A percentile compares a stretch with the other conserved stretches of the same genome.
phyloP scores from a whole-genome alignment of 2,797 vertebrate genomes.

The Brachyrhaphis roseni region DNA sequence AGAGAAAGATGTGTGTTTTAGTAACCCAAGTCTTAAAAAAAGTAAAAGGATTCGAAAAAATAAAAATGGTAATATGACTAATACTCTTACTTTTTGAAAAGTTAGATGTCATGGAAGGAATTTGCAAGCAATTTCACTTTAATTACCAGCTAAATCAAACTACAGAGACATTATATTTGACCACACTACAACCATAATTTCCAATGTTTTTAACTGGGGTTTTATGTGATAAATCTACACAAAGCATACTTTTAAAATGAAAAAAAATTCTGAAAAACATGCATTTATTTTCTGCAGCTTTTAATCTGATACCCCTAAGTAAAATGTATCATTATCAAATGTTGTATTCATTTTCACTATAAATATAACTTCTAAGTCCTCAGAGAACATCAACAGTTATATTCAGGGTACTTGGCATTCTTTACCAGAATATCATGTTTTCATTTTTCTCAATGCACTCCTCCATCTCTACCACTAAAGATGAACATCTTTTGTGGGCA shows the following conservation, averaged over 20 bases:
- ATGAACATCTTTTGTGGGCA: background rate
- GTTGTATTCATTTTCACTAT: background rate
- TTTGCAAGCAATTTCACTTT: conserved; percentile 1
- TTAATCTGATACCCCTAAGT: background rate
- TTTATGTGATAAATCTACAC: background rate
- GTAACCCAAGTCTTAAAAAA: background rate
- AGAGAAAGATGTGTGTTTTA: background rate
- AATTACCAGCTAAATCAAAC: conserved; percentile 1
- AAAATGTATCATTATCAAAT: background rate
- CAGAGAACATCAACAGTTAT: background rate
- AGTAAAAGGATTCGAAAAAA: background rate
- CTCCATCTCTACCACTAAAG: background rate
- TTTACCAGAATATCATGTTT: background rate
- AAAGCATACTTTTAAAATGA: conserved; percentile 22
- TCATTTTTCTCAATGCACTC: background rate
- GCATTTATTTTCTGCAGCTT: background rate
- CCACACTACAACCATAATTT: background rate
- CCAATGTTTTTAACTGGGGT: background rate
- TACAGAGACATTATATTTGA: background rate
- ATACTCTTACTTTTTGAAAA: conserved; percentile 9
- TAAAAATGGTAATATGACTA: background rate
- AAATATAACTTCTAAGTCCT: background rate
- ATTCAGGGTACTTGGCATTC: background rate
- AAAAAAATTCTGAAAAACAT: background rate
- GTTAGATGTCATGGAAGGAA: background rate